Evolutionary conservation across 2,888 invertebrate genomes (phyloP).

Genomic region (Pachliopta kotzebuea): DNA sequence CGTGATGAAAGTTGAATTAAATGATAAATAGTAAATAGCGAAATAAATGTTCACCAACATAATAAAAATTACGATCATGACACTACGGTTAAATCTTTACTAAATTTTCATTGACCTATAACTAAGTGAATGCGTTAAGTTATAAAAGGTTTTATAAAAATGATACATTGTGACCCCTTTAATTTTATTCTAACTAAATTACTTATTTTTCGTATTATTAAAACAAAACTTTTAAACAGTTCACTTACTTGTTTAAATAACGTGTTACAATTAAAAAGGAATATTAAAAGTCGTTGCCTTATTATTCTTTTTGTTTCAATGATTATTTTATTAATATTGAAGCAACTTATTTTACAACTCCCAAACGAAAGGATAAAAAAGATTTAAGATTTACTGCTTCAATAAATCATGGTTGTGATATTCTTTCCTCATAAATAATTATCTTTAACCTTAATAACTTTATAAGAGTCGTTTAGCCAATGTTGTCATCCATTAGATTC

Average conservation of each 20-base stretch:
- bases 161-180: too few relatives aligned
- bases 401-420: neutral
- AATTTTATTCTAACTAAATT: too few relatives aligned
- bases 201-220: too few relatives aligned
- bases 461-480: neutral
- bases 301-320: neutral
- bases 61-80: neutral
- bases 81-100: constrained; percentile 13
- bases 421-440: neutral
- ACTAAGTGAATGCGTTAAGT: constrained; percentile 10
- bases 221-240: too few relatives aligned
- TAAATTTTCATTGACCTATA: constrained; percentile 10
- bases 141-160: constrained; percentile 1
- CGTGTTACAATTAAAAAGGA: too few relatives aligned
- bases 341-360: neutral
- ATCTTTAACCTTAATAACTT: constrained; percentile 3
- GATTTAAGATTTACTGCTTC: neutral
- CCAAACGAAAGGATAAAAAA: neutral
- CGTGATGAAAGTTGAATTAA: neutral
- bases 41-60: neutral
- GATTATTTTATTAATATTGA: neutral
- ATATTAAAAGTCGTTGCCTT: too few relatives aligned
- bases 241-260: too few relatives aligned
- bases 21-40: too few relatives aligned
- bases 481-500: neutral